These are phyloP conservation scores for Trichomalopsis sarcophagae DNA, from an alignment of 1,140 invertebrate species.

Conservation along the genomic window DNA sequence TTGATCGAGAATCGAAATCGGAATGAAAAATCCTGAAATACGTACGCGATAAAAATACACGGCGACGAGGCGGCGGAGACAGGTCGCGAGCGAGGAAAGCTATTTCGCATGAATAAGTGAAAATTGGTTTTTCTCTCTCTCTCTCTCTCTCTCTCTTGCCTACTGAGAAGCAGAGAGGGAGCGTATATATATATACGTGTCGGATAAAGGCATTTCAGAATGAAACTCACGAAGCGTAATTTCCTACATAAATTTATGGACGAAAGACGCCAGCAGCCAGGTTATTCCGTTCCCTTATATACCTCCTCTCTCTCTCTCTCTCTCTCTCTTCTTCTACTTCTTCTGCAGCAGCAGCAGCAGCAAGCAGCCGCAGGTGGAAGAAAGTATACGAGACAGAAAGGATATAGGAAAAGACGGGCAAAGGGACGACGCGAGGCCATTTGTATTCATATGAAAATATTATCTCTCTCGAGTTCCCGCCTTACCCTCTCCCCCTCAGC, in stretches of 20 bases:
- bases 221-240: conserved; percentile 55
- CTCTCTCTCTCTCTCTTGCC: not conserved
- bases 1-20: not conserved
- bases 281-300: conserved; percentile 50
- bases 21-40: conserved; percentile 44
- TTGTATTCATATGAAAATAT: conserved; percentile 57
- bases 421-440: conserved; percentile 59
- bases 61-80: not conserved
- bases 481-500: not conserved
- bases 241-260: conserved; percentile 53
- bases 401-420: conserved; percentile 56
- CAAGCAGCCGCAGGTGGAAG: conserved; percentile 51
- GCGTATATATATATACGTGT: conserved; percentile 33
- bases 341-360: too few relatives aligned
- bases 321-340: not conserved
- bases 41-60: not conserved
- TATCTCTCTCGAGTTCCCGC: conserved; percentile 37
- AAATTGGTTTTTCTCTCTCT: conserved; percentile 51
- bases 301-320: not conserved
- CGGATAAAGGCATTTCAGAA: conserved; percentile 54
- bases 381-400: conserved; percentile 68
- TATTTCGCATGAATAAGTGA: conserved; percentile 51
- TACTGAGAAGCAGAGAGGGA: not conserved
- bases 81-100: conserved; percentile 1
- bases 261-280: conserved; percentile 54